Percentiles rank a stretch among this genome's conserved stretches.
Evolutionary conservation across 2,797 vertebrate genomes (phyloP).

Genomic region (Lagorchestes hirsutus): DNA sequence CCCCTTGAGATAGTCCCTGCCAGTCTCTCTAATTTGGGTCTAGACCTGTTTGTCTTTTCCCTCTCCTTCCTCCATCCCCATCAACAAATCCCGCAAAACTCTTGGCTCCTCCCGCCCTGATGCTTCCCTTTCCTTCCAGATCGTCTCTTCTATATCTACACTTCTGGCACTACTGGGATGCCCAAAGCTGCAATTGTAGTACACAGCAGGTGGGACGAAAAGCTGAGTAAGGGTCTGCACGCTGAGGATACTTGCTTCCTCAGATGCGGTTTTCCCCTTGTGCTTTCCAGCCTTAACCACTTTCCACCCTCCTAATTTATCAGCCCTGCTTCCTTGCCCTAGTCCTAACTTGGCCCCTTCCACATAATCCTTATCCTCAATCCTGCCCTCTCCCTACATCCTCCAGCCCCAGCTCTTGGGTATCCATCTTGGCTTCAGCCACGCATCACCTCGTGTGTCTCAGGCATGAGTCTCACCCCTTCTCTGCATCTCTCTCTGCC

Average conservation of each 20-base stretch:
- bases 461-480: background rate
- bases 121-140: conserved; percentile 81
- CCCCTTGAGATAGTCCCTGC: background rate
- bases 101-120: background rate
- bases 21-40: background rate
- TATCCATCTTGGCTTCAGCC: background rate
- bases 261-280: background rate
- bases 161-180: conserved; percentile 94
- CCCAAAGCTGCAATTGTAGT: conserved; percentile 95
- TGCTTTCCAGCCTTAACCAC: background rate
- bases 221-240: background rate
- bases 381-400: background rate
- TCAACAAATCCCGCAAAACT: background rate
- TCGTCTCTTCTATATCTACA: conserved; percentile 95
- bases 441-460: background rate
- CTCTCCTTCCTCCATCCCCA: background rate
- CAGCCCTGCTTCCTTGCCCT: background rate
- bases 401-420: background rate
- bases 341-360: background rate
- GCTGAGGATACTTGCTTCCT: background rate
- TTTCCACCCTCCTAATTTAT: background rate
- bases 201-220: conserved; percentile 90
- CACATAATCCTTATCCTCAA: background rate
- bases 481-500: background rate
- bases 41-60: background rate